Base-by-base conservation (phyloP, 2,797 vertebrate species). In the Lacerta bilineata region DNA sequence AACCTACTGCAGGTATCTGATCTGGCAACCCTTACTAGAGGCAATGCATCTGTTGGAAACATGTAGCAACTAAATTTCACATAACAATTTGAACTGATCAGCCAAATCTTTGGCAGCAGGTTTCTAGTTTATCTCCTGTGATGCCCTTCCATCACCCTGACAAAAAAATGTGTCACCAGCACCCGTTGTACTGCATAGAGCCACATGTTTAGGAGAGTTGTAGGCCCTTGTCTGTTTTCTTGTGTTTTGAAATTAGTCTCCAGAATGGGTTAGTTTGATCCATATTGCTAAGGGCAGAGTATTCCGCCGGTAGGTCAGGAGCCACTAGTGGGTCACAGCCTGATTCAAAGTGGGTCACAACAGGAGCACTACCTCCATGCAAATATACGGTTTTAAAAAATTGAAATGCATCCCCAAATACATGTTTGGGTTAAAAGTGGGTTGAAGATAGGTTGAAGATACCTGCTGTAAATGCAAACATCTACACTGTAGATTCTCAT, bases 401-500 rank as follows among this genome's bases (percentile, higher is more conserved):
- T 4, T 0, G 3, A 55, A 55, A 55, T 55, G 50, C 50, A 15
- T 55, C 13, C 50, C 50, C 11, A 55, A 55, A 55, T 3, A 55
- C 50, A 55, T 55, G 11, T 55, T 55, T 55, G 50, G 50, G 50
- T 55, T 55, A 55, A 55, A 55, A 55, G 50, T 55, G 50, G 50
- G 50, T 55, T 55, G 50, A 13, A 55, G 13, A 55, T 55, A 55
- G 50, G 50, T 55, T 55, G 50, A 15, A 15, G 13, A 55, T 55
- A 55, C 13, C 59, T 61, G 59, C 5, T 75, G 23, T 69, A 83
- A 0, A 84, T 29, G 0, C 4, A 2, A 74, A 94, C 43, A 77
- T 91, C 79, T 80, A 41, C 71, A 39, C 75, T 86, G 88, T 75
- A 88, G 84, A 91, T 87, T 41, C 29, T 69, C 74, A 68, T 91